Evolutionary conservation across 2,797 vertebrate genomes (phyloP).

Genomic region (Lepidocolaptes lacrymiger): DNA sequence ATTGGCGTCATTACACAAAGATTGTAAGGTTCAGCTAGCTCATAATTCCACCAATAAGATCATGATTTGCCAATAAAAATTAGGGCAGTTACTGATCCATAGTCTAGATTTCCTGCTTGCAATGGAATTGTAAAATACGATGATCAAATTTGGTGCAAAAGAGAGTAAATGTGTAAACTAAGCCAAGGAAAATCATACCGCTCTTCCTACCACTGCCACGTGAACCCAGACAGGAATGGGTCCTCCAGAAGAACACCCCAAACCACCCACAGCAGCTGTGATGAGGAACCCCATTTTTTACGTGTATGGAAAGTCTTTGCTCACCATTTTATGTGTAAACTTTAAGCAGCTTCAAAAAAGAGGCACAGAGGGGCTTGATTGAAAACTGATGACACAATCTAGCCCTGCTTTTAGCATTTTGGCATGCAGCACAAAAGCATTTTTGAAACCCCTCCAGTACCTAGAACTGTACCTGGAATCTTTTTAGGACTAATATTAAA

Average conservation of each 20-base stretch:
- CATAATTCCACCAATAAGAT: conserved; percentile 40
- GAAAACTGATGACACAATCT: conserved; percentile 46
- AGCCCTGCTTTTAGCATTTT: conserved; percentile 30
- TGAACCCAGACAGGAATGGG: neutral
- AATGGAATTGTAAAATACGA: neutral
- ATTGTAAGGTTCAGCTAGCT: conserved; percentile 15
- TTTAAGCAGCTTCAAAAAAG: neutral
- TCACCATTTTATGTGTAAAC: neutral
- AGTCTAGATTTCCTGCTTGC: conserved; percentile 28
- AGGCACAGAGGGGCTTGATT: conserved; percentile 1
- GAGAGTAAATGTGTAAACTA: neutral
- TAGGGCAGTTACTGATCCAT: conserved; percentile 23
- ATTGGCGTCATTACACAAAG: neutral
- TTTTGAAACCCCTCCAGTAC: conserved; percentile 43
- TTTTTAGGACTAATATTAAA: conserved; percentile 7
- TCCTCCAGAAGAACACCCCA: neutral
- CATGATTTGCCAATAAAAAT: conserved; percentile 40
- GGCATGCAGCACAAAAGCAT: conserved; percentile 18
- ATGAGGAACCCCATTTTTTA: neutral
- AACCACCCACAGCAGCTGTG: neutral
- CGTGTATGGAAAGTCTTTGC: neutral
- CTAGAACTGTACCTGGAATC: conserved; percentile 23
- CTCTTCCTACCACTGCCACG: neutral
- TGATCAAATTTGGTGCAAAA: neutral
- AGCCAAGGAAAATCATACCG: neutral